Evolutionary conservation across 1,140 invertebrate genomes (phyloP).

Genomic region (Brachionus asplanchnoidis): DNA sequence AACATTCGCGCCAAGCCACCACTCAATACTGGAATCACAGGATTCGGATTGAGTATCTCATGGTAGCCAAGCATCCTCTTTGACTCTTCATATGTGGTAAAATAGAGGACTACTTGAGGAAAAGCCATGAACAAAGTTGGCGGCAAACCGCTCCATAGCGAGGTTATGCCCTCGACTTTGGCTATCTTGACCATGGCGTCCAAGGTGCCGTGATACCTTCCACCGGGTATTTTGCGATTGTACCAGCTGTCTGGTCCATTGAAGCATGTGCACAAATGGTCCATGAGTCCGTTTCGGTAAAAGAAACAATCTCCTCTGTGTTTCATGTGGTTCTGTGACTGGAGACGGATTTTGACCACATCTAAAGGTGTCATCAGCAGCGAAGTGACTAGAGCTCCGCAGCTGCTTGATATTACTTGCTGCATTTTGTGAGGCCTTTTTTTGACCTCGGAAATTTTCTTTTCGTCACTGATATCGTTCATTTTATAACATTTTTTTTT

Average conservation of each 20-base stretch:
- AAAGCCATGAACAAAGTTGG: constrained; percentile 33
- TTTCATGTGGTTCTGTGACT: constrained; percentile 7
- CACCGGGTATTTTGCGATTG: constrained; percentile 34
- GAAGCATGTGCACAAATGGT: constrained; percentile 38
- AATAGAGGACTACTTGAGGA: constrained; percentile 37
- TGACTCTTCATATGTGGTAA: constrained; percentile 27
- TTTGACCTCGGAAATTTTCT: background rate
- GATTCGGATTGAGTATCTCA: background rate
- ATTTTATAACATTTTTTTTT: background rate
- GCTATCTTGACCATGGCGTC: constrained; percentile 33
- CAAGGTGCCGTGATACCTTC: constrained; percentile 17
- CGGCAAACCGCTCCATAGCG: constrained; percentile 27
- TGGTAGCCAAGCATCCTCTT: background rate
- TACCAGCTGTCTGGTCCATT: constrained; percentile 38
- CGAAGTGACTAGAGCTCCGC: constrained; percentile 26
- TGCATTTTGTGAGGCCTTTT: background rate
- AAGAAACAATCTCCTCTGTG: background rate
- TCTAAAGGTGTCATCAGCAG: constrained; percentile 32
- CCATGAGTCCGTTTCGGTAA: constrained; percentile 31
- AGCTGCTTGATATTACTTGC: background rate
- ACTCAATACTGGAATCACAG: background rate
- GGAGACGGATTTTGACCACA: constrained; percentile 39
- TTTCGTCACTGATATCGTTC: background rate
- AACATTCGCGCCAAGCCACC: constrained; percentile 32
- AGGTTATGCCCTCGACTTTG: constrained; percentile 26